Evolutionary conservation across 2,113 vertebrate genomes (phyloP).

Genomic region (Oreochromis aureus): DNA sequence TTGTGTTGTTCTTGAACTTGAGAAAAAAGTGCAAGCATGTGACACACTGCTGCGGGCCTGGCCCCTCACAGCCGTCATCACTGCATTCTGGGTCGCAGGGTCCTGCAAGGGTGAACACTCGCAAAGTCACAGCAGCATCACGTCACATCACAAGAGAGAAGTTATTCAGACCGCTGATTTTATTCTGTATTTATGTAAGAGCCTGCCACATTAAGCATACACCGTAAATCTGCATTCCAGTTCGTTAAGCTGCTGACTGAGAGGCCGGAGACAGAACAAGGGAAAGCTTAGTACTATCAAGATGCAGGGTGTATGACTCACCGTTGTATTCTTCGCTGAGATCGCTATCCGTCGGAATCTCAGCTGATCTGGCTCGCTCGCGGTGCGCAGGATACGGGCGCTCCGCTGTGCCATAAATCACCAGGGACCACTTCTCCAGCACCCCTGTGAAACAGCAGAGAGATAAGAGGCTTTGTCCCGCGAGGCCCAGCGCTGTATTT

Average conservation of each 20-base stretch:
- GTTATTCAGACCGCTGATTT: not conserved
- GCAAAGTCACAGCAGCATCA: conserved; percentile 4
- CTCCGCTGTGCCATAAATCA: conserved; percentile 88
- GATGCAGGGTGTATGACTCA: conserved; percentile 49
- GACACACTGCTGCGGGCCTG: conserved; percentile 86
- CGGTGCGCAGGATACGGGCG: conserved; percentile 77
- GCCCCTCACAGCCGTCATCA: conserved; percentile 89
- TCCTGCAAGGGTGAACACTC: conserved; percentile 65
- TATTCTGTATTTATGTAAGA: not conserved
- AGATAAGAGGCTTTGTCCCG: not conserved
- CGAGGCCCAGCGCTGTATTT: not conserved
- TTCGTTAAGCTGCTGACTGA: not conserved
- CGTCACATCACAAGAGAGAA: not conserved
- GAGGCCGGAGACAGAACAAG: not conserved
- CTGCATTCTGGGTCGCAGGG: conserved; percentile 90
- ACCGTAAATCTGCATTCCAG: not conserved
- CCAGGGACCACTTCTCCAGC: conserved; percentile 87
- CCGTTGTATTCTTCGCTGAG: conserved; percentile 84
- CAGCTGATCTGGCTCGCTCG: conserved; percentile 76
- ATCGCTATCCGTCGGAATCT: conserved; percentile 66
- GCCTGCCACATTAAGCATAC: not conserved
- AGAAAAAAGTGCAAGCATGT: conserved; percentile 90
- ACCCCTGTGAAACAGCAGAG: conserved; percentile 67
- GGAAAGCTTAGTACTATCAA: not conserved
- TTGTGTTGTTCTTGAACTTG: conserved; percentile 92